phyloP scores from a whole-genome alignment of 2,888 invertebrate genomes.

The Meteorus colon region DNA sequence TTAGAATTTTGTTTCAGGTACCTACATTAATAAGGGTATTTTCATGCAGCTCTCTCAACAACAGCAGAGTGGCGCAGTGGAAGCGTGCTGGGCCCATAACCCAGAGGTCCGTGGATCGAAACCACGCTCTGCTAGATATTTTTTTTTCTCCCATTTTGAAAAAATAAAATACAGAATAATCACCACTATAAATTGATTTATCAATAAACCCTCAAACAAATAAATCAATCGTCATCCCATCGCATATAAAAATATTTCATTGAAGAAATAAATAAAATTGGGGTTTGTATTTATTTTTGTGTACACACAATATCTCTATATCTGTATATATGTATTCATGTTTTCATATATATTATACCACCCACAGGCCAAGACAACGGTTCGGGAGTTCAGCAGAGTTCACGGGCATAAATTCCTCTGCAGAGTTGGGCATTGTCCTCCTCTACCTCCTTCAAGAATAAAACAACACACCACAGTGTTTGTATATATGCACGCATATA shows the following conservation, averaged over 20 bases:
- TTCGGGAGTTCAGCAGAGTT: constrained; percentile 66
- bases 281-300: not conserved
- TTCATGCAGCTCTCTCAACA: not conserved
- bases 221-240: constrained; percentile 28
- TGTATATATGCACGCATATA: not conserved
- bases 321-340: not conserved
- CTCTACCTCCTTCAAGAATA: constrained; percentile 33
- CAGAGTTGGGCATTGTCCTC: constrained; percentile 44
- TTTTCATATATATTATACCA: constrained; percentile 22
- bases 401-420: constrained; percentile 61
- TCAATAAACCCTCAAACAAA: not conserved
- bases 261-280: constrained; percentile 23
- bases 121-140: constrained; percentile 84
- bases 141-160: constrained; percentile 45
- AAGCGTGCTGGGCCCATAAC: constrained; percentile 90
- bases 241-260: constrained; percentile 11
- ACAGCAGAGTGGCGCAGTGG: constrained; percentile 88
- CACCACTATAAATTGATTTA: not conserved
- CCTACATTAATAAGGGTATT: too few species aligned
- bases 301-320: not conserved
- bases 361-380: constrained; percentile 53
- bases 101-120: constrained; percentile 95
- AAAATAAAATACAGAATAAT: constrained; percentile 1
- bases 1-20: too few species aligned
- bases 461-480: constrained; percentile 13